Base-by-base conservation (phyloP, 2,113 vertebrate genomes). In the Semicossyphus pulcher region DNA sequence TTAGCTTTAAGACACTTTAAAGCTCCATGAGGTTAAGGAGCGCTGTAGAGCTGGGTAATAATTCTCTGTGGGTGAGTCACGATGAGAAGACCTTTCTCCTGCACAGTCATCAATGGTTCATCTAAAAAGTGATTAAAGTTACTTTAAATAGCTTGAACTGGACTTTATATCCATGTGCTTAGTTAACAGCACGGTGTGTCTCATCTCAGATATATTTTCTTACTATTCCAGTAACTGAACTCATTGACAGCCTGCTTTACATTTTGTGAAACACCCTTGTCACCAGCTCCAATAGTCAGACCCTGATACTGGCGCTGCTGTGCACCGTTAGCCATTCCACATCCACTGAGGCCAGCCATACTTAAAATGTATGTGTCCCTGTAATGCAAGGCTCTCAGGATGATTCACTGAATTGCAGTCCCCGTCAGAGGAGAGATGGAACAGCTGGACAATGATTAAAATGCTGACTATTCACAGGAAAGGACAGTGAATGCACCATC, bases 381-480 rank as follows among this genome's bases (percentile, higher is more conserved):
- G 57, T 85, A 76, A 85, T 74, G 59, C 44, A 49, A 72, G 32
- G 71, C 68, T 85, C 73, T 72, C 53, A 63, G 61, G 67, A 65
- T 51, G 83, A 76, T 47, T 73, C 39, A 51, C 36, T 48, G 67
- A 71, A 76, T 65, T 64, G 67, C 41, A 51, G 64, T 73, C 2
- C 21, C 61, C 59, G 66, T 80, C 45, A 78, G 65, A 76, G 52
- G 26, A 53, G 68, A 86, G 60, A 69, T 53, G 51, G 78, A 88
- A 79, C 78, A 81, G 59, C 76, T 80, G 84, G 63, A 87, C 65
- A 78, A 81, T 77, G 65, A 80, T 85, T 84, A 76, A 81, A 85
- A 86, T 59, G 79, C 77, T 83, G 78, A 63, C 67, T 78, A 60
- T 85, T 80, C 57, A 29, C 51, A 39, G 72, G 61, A 58, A 49